Conservation (phyloP, 2,888 invertebrate genomes). For the Tenthredo livida region DNA sequence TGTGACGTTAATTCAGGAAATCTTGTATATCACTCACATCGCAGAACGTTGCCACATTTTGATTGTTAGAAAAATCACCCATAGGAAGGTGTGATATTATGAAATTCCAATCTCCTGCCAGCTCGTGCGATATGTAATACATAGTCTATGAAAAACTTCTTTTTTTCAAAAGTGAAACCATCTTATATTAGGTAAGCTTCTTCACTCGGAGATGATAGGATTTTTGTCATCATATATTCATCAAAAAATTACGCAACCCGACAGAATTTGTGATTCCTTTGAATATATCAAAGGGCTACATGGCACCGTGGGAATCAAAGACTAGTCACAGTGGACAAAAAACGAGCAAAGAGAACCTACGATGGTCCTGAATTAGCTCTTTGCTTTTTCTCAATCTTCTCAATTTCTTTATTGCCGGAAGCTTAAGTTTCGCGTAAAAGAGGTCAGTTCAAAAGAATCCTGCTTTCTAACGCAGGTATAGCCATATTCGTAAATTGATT, state of each 20-base stretch:
- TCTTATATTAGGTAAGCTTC: background rate
- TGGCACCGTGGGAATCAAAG: background rate
- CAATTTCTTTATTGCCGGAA: background rate
- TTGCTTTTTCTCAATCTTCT: background rate
- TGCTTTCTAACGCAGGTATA: background rate
- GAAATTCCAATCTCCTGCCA: background rate
- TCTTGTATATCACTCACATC: constrained; percentile 18
- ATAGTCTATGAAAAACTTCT: background rate
- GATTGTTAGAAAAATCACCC: background rate
- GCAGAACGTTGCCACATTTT: background rate
- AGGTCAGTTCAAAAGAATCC: background rate
- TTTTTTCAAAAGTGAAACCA: background rate
- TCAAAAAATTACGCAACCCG: background rate
- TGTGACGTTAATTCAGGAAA: background rate
- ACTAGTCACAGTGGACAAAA: background rate
- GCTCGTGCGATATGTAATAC: background rate
- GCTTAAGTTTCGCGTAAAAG: background rate
- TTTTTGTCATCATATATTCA: background rate
- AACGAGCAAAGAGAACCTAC: background rate
- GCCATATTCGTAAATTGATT: background rate
- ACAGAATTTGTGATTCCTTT: background rate
- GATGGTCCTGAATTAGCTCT: background rate
- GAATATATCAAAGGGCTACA: constrained; percentile 14
- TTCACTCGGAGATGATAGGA: background rate
- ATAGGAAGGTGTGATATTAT: background rate